Conservation (phyloP, 2,113 vertebrate species). For the Oenanthe oenanthe region DNA sequence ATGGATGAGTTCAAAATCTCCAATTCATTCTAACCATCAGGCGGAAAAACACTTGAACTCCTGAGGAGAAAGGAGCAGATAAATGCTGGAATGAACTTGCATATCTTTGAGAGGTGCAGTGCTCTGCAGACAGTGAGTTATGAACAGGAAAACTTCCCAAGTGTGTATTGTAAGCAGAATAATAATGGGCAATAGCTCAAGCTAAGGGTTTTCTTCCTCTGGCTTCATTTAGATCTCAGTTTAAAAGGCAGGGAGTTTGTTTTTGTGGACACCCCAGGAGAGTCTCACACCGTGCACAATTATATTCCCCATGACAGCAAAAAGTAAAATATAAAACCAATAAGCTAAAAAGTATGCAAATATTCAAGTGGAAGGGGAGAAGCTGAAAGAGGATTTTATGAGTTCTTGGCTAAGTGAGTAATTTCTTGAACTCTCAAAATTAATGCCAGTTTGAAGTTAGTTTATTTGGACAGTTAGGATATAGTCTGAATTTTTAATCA, state of each 20-base stretch:
- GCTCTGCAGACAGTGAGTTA: conserved; percentile 61
- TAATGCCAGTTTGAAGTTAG: background rate
- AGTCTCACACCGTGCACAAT: background rate
- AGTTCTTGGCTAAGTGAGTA: background rate
- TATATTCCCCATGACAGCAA: background rate
- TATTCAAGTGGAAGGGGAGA: background rate
- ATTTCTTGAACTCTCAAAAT: background rate
- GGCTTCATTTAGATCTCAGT: background rate
- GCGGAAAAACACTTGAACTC: conserved; percentile 84
- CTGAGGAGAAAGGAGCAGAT: conserved; percentile 82
- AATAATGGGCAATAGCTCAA: background rate
- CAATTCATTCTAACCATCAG: conserved; percentile 89
- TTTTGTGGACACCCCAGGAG: background rate
- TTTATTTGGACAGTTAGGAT: background rate
- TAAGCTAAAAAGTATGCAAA: background rate
- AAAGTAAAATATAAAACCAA: background rate
- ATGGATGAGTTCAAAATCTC: conserved; percentile 94
- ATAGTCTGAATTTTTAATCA: background rate
- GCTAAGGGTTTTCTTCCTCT: background rate
- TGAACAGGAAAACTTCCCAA: conserved; percentile 61
- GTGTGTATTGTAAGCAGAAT: conserved; percentile 26
- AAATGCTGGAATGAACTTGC: conserved; percentile 79
- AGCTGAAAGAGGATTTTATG: background rate
- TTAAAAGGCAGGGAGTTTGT: background rate
- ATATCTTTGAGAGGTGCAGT: conserved; percentile 54